Percentiles rank a stretch among this genome's conserved stretches.
phyloP scores from a whole-genome alignment of 2,888 invertebrate species.

The Machimus rusticus region DNA sequence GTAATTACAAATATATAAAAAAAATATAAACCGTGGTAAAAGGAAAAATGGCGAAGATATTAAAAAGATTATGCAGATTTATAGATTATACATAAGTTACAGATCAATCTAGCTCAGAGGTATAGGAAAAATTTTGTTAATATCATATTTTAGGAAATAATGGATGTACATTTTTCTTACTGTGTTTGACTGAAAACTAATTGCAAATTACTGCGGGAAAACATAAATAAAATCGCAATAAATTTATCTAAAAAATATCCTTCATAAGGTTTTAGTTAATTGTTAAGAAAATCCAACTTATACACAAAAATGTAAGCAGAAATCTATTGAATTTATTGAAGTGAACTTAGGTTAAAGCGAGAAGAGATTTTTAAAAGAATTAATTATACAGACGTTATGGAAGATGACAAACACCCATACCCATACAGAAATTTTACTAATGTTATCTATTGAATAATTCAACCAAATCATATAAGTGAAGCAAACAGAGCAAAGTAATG shows the following conservation, averaged over 20 bases:
- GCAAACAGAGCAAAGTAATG: slow-evolving; percentile 20
- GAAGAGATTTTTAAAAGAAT: slow-evolving; percentile 8
- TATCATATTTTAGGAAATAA: no score
- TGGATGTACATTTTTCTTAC: no score
- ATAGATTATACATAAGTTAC: no score
- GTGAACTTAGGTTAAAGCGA: slow-evolving; percentile 6
- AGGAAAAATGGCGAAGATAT: no score
- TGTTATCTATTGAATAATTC: slow-evolving; percentile 38
- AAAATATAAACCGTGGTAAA: not conserved
- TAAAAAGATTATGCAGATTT: no score
- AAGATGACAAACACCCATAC: slow-evolving; percentile 7
- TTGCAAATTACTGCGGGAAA: not conserved
- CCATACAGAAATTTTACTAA: slow-evolving; percentile 35
- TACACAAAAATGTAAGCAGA: not conserved
- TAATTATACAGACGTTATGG: slow-evolving; percentile 10
- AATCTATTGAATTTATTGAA: slow-evolving; percentile 25
- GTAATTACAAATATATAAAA: not conserved
- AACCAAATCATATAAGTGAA: slow-evolving; percentile 28
- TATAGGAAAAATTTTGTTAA: no score
- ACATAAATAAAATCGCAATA: no score
- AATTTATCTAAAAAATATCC: not conserved
- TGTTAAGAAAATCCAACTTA: not conserved
- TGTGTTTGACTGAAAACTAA: not conserved
- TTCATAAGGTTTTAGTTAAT: not conserved
- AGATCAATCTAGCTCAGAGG: no score